These are phyloP conservation scores for Larimichthys crocea DNA, from an alignment of 2,113 vertebrate genomes.

Conservation along the genomic window DNA sequence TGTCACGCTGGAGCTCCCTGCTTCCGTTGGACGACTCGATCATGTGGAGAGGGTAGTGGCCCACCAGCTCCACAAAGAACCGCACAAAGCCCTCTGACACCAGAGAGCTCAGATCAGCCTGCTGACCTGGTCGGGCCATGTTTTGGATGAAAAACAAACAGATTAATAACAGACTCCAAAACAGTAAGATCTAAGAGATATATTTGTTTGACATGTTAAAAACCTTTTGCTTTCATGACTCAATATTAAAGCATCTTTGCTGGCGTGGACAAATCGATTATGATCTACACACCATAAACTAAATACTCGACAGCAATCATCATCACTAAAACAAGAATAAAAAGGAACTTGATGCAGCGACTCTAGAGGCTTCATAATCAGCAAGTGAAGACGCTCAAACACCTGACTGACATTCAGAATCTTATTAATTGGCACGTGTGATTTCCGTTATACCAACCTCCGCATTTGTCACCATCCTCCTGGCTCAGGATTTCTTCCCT, in stretches of 20 bases:
- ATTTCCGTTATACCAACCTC: constrained; percentile 80
- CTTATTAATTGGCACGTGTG: neutral
- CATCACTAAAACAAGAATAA: neutral
- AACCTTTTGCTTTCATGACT: neutral
- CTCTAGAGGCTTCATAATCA: neutral
- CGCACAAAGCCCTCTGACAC: constrained; percentile 94
- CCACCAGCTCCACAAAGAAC: constrained; percentile 95
- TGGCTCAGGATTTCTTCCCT: constrained; percentile 89
- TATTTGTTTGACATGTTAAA: neutral
- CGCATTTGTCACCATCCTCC: constrained; percentile 73
- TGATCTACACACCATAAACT: neutral
- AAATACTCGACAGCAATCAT: neutral
- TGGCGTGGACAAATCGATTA: neutral
- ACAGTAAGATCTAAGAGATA: too few species aligned
- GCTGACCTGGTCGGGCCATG: constrained; percentile 53
- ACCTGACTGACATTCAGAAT: neutral
- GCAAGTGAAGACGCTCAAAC: neutral
- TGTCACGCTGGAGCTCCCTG: constrained; percentile 90
- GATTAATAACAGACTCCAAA: neutral
- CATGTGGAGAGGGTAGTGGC: constrained; percentile 96
- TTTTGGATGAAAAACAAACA: neutral
- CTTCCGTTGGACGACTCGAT: constrained; percentile 84
- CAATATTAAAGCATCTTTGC: neutral
- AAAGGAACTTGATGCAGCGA: neutral
- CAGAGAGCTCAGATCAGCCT: constrained; percentile 84